A percentile compares a stretch with the other conserved stretches of the same genome.
phyloP scores from a whole-genome alignment of 2,113 vertebrate species.

The Actenoides lindsayi region DNA sequence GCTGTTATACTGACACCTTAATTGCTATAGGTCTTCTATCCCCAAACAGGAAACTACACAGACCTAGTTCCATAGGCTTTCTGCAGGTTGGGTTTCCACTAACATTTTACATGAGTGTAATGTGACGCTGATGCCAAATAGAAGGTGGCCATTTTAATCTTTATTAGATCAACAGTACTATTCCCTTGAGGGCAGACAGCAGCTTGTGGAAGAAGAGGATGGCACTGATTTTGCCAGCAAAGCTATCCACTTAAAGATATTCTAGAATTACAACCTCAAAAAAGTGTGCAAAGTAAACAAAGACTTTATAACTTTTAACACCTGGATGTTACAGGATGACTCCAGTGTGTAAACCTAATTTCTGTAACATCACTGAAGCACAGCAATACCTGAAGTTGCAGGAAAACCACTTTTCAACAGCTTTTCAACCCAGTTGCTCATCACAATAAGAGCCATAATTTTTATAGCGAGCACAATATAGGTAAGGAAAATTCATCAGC shows the following conservation, averaged over 20 bases:
- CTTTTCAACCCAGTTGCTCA: neutral
- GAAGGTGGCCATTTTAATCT: neutral
- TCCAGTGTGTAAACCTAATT: neutral
- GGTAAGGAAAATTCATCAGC: neutral
- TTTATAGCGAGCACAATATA: neutral
- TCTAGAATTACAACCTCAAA: neutral
- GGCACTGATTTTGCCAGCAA: neutral
- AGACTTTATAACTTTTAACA: neutral
- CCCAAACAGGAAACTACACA: neutral
- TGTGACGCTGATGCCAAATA: neutral
- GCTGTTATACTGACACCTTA: neutral
- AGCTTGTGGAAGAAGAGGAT: neutral
- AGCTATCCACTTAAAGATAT: neutral
- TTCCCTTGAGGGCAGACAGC: neutral
- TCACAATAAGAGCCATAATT: neutral
- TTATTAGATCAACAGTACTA: neutral
- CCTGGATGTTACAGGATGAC: neutral
- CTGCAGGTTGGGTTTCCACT: neutral
- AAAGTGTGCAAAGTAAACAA: neutral
- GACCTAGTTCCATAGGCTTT: neutral
- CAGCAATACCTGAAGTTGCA: neutral
- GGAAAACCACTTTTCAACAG: neutral
- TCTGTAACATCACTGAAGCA: neutral
- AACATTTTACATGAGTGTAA: neutral
- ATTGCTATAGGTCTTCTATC: neutral